Evolutionary conservation across 2,113 vertebrate species (phyloP), one percentile per base, ranked within the genome.

Genomic region (Sciurus niger): DNA sequence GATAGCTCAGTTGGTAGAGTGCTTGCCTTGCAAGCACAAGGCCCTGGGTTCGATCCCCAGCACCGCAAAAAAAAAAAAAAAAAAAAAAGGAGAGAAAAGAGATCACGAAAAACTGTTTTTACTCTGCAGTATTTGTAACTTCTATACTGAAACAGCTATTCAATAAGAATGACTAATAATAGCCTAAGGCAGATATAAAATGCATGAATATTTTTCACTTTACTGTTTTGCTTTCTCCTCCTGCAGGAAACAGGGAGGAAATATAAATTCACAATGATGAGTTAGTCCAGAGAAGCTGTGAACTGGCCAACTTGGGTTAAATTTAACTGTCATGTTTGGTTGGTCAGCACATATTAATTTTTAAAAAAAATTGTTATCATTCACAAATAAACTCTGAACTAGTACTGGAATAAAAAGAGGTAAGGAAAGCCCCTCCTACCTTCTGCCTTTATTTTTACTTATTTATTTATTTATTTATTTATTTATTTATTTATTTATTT

Each of bases 321-420:
- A 79, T 84, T 13, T 86, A 58, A 84, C 22, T 16, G 34, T 34
- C 67, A 43, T 37, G 37, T 68, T 1, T 93, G 24, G 24, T 51
- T 37, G 60, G n/a, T 43, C 3, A 73, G 34, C 6, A 92, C 2
- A 78, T 46, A 73, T 8, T 55, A 24, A 65, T 55, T 78, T 73
- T 80, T 78, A 46, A 68, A 84, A 84, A 9, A 90, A 82, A 18
- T 46, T 79, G 48, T 84, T 84, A 84, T 43, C 51, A 84, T 82
- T 89, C 73, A 76, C 68, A 88, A 95, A n/a, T 58, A 58, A 58
- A 58, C 7, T 58, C 55, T 58, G 20, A 58, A 22, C 20, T 22
- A 58, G 20, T 58, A 58, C 20, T 34, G 7, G 1, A 78, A 73
- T 48, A 48, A 3, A 28, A 32, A 84, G 72, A 51, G n/a, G 1